Conservation (phyloP, 1,140 invertebrate species). For the Himalopsyche phryganea region DNA sequence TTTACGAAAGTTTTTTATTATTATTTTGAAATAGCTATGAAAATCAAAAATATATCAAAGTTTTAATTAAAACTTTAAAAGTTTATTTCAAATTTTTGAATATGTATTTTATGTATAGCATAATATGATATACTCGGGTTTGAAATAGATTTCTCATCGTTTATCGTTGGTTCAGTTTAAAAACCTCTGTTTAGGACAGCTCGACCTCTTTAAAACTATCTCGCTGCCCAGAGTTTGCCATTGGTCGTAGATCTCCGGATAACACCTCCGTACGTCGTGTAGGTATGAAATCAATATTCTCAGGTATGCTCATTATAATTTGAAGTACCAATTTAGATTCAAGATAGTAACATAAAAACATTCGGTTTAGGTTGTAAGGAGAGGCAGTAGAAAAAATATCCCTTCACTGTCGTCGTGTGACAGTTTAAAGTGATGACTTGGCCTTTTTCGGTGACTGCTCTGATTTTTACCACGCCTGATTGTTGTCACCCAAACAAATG, state of each 20-base stretch:
- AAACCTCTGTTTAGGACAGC: no score
- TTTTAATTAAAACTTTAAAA: no score
- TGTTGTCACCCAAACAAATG: constrained; percentile 31
- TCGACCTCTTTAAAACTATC: no score
- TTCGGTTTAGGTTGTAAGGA: background rate
- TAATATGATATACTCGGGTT: no score
- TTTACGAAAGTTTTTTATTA: no score
- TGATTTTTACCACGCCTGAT: constrained; percentile 16
- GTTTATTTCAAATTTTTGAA: no score
- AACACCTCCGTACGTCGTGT: constrained; percentile 8
- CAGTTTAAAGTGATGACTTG: constrained; percentile 11
- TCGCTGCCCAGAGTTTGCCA: background rate
- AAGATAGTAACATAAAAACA: constrained; percentile 17
- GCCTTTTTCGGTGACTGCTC: constrained; percentile 9
- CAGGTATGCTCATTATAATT: constrained; percentile 27
- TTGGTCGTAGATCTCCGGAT: constrained; percentile 8
- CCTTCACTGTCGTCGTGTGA: constrained; percentile 1
- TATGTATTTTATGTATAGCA: no score
- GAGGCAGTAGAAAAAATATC: no score
- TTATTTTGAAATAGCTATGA: no score
- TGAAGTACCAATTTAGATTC: constrained; percentile 28
- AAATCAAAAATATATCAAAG: no score
- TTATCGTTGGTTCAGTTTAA: no score
- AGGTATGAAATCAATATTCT: constrained; percentile 19
- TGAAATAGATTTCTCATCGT: no score